Evolutionary conservation across 2,888 invertebrate species (phyloP), one percentile per base, ranked within the genome.

Genomic region (Nasonia oneida): DNA sequence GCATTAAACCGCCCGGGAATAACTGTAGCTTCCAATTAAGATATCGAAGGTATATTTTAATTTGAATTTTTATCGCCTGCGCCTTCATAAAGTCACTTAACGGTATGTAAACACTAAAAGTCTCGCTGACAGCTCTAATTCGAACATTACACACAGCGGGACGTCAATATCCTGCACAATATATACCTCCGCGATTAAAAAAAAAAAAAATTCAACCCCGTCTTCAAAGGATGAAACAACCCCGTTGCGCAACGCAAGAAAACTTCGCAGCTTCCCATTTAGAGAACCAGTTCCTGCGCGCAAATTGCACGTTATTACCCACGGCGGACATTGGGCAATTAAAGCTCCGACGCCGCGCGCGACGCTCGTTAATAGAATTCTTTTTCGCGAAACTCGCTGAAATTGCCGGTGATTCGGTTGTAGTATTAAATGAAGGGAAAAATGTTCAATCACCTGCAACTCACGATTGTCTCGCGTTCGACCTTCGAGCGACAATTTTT

Each of bases 1-100:
- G n/a, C 47, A 12, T 37, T 71, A 53, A 71, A 80, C 42, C 53
- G 37, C 37, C 80, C n/a, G 71, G 39, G 53, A 80, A 39, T 80
- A 80, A 80, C 80, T 71, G 80, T 80, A 71, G 39, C 71, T 39
- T 33, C 50, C 71, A 80, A 80, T 80, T 71, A 80, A 80, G 70
- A 80, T 71, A 80, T 71, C 53, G 53, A 71, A 70, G 70, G 42
- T 23, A 14, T 39, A 50, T 71, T 50, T 80, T 29, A 64, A 61
- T 64, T 42, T 57, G 64, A 42, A 64, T 78, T 61, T 78, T 76
- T 76, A 76, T 73, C 42, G 23, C 23, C 47, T 37, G 37, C 3
- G 3, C 47, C 4, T 12, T 47, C 23, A 23, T 47, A 47, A 73
- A 47, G 37, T 12, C 47, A 23, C n/a, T 57, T 76, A 76, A 76